Percentiles rank a stretch among this genome's conserved stretches.
These are phyloP conservation scores for Halcyon leucocephala DNA, from an alignment of 2,797 vertebrate genomes.

Conservation along the genomic window DNA sequence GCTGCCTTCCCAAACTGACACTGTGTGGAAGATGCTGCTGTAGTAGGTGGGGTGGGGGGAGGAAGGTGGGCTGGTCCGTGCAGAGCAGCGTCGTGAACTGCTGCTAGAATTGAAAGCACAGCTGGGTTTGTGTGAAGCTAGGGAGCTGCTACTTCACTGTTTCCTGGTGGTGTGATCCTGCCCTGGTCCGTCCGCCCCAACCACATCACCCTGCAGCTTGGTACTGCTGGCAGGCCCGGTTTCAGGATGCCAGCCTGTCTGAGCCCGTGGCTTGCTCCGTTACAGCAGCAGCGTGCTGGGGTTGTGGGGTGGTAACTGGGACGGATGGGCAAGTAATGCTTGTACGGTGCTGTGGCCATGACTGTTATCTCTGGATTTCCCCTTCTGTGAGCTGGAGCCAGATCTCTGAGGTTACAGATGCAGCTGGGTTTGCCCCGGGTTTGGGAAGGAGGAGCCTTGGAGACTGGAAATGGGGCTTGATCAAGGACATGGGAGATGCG, in stretches of 20 bases:
- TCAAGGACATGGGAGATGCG: neutral
- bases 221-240: rapidly evolving
- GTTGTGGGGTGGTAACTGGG: neutral
- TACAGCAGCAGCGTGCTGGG: neutral
- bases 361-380: constrained; percentile 41
- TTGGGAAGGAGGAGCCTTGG: neutral
- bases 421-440: neutral
- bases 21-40: neutral
- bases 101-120: neutral
- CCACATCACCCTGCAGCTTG: neutral
- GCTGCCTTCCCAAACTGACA: neutral
- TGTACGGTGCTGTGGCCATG: neutral
- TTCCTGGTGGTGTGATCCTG: neutral
- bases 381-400: neutral
- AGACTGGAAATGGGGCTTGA: neutral
- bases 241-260: rapidly evolving
- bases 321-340: neutral
- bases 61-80: neutral
- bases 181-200: rapidly evolving
- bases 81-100: neutral
- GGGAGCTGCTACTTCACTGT: neutral
- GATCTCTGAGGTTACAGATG: neutral
- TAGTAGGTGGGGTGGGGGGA: neutral
- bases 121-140: neutral
- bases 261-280: rapidly evolving